Evolutionary conservation across 2,113 vertebrate genomes (phyloP).

Genomic region (Rhinichthys klamathensis): DNA sequence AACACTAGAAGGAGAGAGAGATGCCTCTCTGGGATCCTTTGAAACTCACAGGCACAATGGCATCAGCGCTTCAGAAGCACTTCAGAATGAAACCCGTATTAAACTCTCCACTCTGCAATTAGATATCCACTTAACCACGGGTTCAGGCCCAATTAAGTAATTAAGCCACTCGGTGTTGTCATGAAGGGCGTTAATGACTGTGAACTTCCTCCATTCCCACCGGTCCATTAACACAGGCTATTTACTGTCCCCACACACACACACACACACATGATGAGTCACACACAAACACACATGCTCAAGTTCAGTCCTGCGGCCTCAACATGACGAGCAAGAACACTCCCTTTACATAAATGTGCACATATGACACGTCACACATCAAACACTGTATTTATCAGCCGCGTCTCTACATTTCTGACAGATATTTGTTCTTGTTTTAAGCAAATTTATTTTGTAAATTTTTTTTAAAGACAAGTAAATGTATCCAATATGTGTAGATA

Average conservation of each 20-base stretch:
- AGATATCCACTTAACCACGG: constrained; percentile 23
- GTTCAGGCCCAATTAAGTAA: constrained; percentile 49
- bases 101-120: constrained; percentile 49
- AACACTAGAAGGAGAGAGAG: neutral
- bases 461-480: too few species aligned
- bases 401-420: too few species aligned
- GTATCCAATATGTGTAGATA: too few species aligned
- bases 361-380: neutral
- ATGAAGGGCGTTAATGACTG: constrained; percentile 42
- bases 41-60: neutral
- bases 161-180: constrained; percentile 35
- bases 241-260: neutral
- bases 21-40: too few species aligned
- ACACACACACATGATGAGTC: neutral
- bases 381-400: neutral
- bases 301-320: neutral
- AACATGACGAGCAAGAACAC: neutral
- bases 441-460: too few species aligned
- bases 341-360: neutral
- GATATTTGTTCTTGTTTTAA: too few species aligned
- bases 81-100: constrained; percentile 3
- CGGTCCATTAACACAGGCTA: constrained; percentile 3
- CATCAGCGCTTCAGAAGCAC: neutral
- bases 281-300: neutral
- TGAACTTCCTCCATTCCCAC: constrained; percentile 10